Base-by-base conservation (phyloP, 2,797 vertebrate species). In the Ptychadena robeensis region DNA sequence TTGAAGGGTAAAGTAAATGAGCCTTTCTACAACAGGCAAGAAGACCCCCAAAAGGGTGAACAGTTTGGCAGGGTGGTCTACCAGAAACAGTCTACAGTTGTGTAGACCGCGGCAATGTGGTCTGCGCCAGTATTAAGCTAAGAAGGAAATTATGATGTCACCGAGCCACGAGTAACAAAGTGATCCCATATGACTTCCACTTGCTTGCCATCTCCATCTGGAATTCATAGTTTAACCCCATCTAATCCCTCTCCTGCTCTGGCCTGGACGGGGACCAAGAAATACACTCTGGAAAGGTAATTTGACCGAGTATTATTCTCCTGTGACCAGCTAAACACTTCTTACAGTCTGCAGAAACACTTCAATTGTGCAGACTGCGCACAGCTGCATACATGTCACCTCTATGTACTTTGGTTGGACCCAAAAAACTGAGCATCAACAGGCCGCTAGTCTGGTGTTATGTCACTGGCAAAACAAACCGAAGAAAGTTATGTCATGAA, bases 251-350 rank as follows among this genome's bases (percentile, higher is more conserved):
- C 44, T 61, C 59, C 27, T 25, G 3, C 15, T 11, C 59, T 25
- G 10, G 9, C 10, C 25, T 61, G 59, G 59, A 9, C 27, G 3
- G 25, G 59, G 3, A n/a, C 59, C 59, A 61, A 61, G 9, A 25
- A 61, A 25, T 61, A 61, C 59, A 61, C 28, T 61, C 59, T 61
- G 59, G n/a, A 10, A 61, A 28, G 59, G 59, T 28, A 61, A 61
- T 61, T 25, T 61, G 59, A 25, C 2, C n/a, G 59, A 25, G n/a
- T 28, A 25, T 28, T 61, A 25, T 61, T 28, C 59, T 61, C 59
- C 59, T 61, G 59, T 61, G 59, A 28, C 59, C 59, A 28, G 0
- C 9, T 3, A 61, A 11, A 53, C 44, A 53, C 18, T 53, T 53
- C 15, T 53, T 53, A 22, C 11, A 28, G 59, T 61, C 59, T 28